Percentiles rank a stretch among this genome's conserved stretches.
phyloP scores from a whole-genome alignment of 2,113 vertebrate genomes.

The Urocynchramus pylzowi region DNA sequence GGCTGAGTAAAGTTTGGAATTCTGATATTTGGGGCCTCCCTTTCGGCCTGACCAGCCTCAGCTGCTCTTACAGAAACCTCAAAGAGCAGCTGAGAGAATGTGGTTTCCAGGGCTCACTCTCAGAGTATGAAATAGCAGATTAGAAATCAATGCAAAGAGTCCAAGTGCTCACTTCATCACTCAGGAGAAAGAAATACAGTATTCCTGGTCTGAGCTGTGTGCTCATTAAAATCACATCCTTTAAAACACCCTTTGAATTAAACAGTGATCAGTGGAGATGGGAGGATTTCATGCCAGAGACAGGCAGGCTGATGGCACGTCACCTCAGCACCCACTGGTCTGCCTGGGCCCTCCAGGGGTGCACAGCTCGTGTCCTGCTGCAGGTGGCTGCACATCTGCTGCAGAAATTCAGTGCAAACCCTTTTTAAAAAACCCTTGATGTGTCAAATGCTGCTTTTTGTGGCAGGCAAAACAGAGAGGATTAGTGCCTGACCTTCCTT shows the following conservation, averaged over 20 bases:
- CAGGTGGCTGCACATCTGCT: not conserved
- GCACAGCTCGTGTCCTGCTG: not conserved
- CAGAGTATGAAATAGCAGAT: constrained; percentile 24
- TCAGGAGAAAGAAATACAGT: constrained; percentile 44
- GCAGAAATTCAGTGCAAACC: not conserved
- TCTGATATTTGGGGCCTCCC: not conserved
- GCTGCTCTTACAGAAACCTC: not conserved
- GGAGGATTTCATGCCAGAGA: not conserved
- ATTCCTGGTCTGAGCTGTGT: constrained; percentile 19
- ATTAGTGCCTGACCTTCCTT: not conserved
- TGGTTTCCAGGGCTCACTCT: constrained; percentile 41
- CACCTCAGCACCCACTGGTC: not conserved
- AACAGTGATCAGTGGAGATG: not conserved
- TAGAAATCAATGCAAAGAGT: constrained; percentile 53
- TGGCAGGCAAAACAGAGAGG: not conserved
- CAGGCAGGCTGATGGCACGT: not conserved
- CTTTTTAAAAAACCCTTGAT: not conserved
- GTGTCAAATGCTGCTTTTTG: not conserved
- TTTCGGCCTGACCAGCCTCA: not conserved
- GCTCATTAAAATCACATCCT: constrained; percentile 50
- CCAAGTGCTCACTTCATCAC: constrained; percentile 54
- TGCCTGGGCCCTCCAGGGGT: not conserved
- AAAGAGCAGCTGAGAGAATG: not conserved
- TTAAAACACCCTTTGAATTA: constrained; percentile 38
- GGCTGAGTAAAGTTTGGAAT: not conserved